phyloP scores from a whole-genome alignment of 2,797 vertebrate species.

The Acrossocheilus wenchowensis region DNA sequence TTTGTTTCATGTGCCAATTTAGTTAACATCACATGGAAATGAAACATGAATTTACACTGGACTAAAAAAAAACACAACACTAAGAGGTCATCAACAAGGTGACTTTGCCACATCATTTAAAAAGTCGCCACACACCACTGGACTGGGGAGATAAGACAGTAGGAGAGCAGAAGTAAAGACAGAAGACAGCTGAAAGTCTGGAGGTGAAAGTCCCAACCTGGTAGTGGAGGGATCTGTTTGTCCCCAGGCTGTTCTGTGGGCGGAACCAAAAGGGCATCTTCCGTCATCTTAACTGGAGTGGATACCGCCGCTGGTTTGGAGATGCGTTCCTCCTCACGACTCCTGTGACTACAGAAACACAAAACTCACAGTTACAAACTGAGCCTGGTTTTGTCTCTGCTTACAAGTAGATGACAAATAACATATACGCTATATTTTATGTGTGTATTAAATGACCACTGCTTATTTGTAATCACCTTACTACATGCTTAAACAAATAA shows the following conservation, averaged over 20 bases:
- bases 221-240: constrained; percentile 90
- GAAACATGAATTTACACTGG: not conserved
- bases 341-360: constrained; percentile 80
- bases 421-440: too few relatives aligned
- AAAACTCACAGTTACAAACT: not conserved
- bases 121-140: not conserved
- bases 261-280: constrained; percentile 82
- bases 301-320: constrained; percentile 86
- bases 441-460: not conserved
- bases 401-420: not conserved
- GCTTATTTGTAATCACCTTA: not conserved
- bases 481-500: not conserved
- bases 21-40: not conserved
- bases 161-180: constrained; percentile 1
- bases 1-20: not conserved
- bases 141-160: not conserved
- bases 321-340: constrained; percentile 90
- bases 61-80: not conserved
- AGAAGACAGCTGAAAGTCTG: not conserved
- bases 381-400: not conserved
- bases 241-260: constrained; percentile 84
- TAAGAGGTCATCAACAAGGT: not conserved
- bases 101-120: not conserved
- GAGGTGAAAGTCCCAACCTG: constrained; percentile 77
- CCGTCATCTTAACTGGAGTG: constrained; percentile 86